Evolutionary conservation across 2,888 invertebrate species (phyloP).

Genomic region (Machimus rusticus): DNA sequence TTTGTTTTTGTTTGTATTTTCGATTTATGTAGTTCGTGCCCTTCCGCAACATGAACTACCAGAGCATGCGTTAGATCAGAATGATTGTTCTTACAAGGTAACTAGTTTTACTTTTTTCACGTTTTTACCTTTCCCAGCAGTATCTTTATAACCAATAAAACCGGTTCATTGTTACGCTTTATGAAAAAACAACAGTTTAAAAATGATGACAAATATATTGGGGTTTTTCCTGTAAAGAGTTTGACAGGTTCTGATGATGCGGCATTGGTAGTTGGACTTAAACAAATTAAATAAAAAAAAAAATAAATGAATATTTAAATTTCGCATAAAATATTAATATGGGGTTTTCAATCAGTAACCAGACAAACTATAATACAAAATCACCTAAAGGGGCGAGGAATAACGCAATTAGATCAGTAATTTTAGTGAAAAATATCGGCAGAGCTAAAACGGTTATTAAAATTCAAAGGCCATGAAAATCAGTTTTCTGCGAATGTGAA

Average conservation of each 20-base stretch:
- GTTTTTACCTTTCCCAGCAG: not conserved
- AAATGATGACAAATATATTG: not conserved
- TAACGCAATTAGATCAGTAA: too few relatives aligned
- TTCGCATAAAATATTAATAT: too few relatives aligned
- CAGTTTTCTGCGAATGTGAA: too few relatives aligned
- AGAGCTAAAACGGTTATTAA: too few relatives aligned
- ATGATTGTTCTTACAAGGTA: not conserved
- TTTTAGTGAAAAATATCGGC: too few relatives aligned
- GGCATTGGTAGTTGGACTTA: not conserved
- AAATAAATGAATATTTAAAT: too few relatives aligned
- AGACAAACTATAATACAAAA: too few relatives aligned
- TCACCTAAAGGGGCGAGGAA: too few relatives aligned
- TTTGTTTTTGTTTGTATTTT: not conserved
- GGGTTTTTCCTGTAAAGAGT: not conserved
- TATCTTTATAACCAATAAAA: not conserved
- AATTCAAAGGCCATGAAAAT: too few relatives aligned
- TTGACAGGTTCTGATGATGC: not conserved
- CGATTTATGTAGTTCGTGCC: not conserved
- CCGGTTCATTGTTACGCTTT: not conserved
- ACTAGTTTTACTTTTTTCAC: not conserved
- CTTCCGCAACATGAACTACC: not conserved
- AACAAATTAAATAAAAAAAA: not conserved
- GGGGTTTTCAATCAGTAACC: too few relatives aligned
- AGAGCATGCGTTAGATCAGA: not conserved
- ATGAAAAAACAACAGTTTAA: not conserved